Percentiles rank a stretch among this genome's conserved stretches.
phyloP scores from a whole-genome alignment of 2,888 invertebrate genomes.

The Aleiodes alternator region DNA sequence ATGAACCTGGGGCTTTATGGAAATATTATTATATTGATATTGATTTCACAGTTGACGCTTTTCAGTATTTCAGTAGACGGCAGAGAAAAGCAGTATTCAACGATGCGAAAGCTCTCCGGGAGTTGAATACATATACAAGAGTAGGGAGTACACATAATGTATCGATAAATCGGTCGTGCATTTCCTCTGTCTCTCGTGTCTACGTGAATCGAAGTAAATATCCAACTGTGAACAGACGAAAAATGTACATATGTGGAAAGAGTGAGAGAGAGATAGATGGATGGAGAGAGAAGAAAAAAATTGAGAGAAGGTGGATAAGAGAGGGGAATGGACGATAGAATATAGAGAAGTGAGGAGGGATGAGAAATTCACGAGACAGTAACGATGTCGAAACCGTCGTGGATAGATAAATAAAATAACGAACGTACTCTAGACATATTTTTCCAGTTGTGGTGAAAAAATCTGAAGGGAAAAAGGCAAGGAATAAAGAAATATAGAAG shows the following conservation, averaged over 20 bases:
- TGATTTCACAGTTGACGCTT: constrained; percentile 31
- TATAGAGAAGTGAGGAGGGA: constrained; percentile 15
- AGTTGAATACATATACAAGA: constrained; percentile 30
- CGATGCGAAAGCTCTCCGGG: constrained; percentile 4
- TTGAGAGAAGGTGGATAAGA: neutral
- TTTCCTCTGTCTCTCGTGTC: constrained; percentile 34
- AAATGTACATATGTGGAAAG: constrained; percentile 8
- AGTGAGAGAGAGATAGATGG: neutral
- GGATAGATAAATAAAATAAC: constrained; percentile 48
- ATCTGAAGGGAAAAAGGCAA: constrained; percentile 23
- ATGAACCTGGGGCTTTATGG: too few species aligned
- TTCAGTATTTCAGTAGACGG: constrained; percentile 25
- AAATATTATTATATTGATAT: constrained; percentile 12
- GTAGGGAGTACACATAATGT: constrained; percentile 41
- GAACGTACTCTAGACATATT: constrained; percentile 37
- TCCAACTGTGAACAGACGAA: constrained; percentile 30
- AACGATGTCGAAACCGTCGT: constrained; percentile 44
- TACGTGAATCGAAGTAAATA: constrained; percentile 35
- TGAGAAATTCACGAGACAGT: constrained; percentile 45
- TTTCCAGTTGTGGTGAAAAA: constrained; percentile 10
- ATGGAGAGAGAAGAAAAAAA: constrained; percentile 6
- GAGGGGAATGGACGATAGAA: constrained; percentile 15
- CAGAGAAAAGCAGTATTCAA: constrained; percentile 28
- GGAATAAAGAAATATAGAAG: constrained; percentile 20
- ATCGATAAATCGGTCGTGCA: constrained; percentile 45